Base-by-base conservation (phyloP, 2,888 invertebrate species). In the Tetranychus piercei region DNA sequence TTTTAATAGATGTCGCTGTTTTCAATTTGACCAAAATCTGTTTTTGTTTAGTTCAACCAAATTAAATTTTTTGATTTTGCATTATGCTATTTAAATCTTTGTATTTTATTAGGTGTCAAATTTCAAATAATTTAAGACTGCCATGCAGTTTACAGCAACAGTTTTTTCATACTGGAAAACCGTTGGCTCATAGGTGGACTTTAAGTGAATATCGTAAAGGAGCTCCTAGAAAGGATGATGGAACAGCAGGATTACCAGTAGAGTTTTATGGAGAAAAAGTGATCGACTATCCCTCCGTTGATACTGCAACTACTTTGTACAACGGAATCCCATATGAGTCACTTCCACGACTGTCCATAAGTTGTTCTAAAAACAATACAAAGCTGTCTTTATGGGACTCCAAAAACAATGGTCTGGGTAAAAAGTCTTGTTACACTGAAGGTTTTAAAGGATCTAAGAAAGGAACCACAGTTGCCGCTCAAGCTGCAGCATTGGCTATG, bases 391-490 rank as follows among this genome's bases (percentile, higher is more conserved):
- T 55, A 15, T 55, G 55, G 55, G 15, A 15, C 15, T 9, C 11
- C 15, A 15, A 55, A 15, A 55, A 55, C 15, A 55, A 3, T 15
- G 3, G 2, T 55, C 3, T 55, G 9, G 15, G 11, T 15, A 55
- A 15, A 55, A 55, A 55, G 15, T 55, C 55, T 55, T 55, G 55
- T 55, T 15, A 15, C 1, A 67, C 67, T 67, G 67, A 67, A 67
- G 67, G 67, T 22, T 67, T 67, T n/a, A 67, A 67, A 23, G 23
- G 23, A 22, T 67, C 22, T n/a, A 67, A 67, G 23, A 67, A 67
- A 67, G 67, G 67, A 9, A 67, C 67, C 8, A 67, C 67, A 1
- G 67, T 67, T 67, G 67, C 67, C 8, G 67, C 67, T 67, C 67
- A 67, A 22, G 67, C 67, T 9, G 67, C 67, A 18, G n/a, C 22